Base-by-base conservation (phyloP, 2,797 vertebrate species). In the Hemitrygon akajei region DNA sequence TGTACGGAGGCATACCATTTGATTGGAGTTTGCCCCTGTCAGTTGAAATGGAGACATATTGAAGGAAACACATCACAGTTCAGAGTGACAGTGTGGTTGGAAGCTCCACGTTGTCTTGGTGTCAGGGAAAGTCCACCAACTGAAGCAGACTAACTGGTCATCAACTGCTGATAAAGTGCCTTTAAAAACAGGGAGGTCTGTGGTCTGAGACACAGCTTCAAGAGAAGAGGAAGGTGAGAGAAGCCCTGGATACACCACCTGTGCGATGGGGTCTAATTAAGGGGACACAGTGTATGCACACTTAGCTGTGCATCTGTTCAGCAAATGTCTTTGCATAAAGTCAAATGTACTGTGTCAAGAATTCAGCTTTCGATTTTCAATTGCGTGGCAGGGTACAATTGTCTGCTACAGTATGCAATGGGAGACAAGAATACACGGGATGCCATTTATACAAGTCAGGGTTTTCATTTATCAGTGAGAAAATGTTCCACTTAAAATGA, bases 161-260 rank as follows among this genome's bases (percentile, higher is more conserved):
- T 89, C 60, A 63, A 34, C 86, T 30, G 81, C 47, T 89, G 86
- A 69, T 89, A 89, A 89, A 16, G 20, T 66, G n/a, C 86, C n/a
- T n/a, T 69, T 20, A 69, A 66, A 69, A 34, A 89, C 7, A 89
- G 86, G 7, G 34, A 20, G 1, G 58, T 3, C 58, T 22, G 86
- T 69, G 63, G n/a, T 1, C 16, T 89, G 60, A 14, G 60, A 22
- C n/a, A 89, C 60, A 10, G n/a, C 63, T 63, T 37, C 18, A 89
- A 40, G 37, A 81, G 18, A 14, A 30, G 58, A 87, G 30, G 18
- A 20, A 89, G 86, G 86, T 89, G n/a, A 89, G 86, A 89, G n/a
- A 18, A 69, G 16, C 82, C 27, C 47, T 58, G 75, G 30, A 20
- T 77, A 34, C 16, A 30, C 10, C n/a, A 3, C 6, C 60, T 89